These are phyloP conservation scores for Drosophila lutescens DNA, from an alignment of 2,888 invertebrate genomes.

Conservation along the genomic window DNA sequence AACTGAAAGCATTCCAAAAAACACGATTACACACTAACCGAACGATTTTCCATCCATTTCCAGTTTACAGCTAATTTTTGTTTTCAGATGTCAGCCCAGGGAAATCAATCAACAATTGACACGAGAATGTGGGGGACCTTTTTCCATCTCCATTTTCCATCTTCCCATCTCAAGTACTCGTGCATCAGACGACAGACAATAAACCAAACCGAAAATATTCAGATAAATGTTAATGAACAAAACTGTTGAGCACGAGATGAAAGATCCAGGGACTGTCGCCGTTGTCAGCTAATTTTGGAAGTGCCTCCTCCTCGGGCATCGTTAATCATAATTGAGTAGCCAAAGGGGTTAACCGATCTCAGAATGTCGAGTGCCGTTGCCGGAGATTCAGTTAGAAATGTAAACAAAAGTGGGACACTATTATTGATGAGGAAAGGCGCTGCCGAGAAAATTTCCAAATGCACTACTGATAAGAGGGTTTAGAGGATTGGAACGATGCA, in stretches of 20 bases:
- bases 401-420: conserved; percentile 16
- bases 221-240: conserved; percentile 61
- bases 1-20: neutral
- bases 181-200: conserved; percentile 1
- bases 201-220: conserved; percentile 6
- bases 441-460: conserved; percentile 18
- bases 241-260: conserved; percentile 55
- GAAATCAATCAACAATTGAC: conserved; percentile 73
- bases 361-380: neutral
- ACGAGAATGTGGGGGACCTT: conserved; percentile 47
- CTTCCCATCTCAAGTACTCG: conserved; percentile 21
- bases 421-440: conserved; percentile 9
- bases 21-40: conserved; percentile 22
- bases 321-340: conserved; percentile 70
- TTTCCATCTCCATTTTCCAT: conserved; percentile 1
- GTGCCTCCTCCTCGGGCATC: conserved; percentile 50
- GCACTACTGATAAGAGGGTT: conserved; percentile 22
- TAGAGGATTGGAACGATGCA: neutral
- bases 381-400: conserved; percentile 49
- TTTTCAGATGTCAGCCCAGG: conserved; percentile 59
- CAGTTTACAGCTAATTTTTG: conserved; percentile 55
- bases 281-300: conserved; percentile 60
- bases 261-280: conserved; percentile 44
- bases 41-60: conserved; percentile 42
- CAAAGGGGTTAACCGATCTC: conserved; percentile 52